These are phyloP conservation scores for Oasisia sp. DNA, from an alignment of 2,888 invertebrate genomes.

Conservation along the genomic window DNA sequence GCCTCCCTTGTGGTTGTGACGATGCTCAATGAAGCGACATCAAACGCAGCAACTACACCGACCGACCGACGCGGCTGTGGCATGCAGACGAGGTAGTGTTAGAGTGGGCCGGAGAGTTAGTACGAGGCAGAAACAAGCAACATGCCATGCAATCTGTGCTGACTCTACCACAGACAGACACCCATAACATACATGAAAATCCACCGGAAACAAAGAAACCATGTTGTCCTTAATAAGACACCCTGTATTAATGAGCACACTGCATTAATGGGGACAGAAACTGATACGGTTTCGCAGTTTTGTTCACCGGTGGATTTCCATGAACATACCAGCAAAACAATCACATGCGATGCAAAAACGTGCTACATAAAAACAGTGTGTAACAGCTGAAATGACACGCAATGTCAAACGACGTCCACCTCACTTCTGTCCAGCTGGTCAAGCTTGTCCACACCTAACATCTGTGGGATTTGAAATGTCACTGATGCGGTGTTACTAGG, in stretches of 20 bases:
- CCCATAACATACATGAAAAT: background rate
- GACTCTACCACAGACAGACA: background rate
- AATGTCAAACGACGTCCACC: background rate
- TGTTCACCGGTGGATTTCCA: background rate
- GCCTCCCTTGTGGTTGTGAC: background rate
- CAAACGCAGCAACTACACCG: background rate
- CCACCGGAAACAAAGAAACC: background rate
- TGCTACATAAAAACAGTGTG: background rate
- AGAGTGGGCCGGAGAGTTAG: background rate
- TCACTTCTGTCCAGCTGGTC: background rate
- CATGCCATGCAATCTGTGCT: slow-evolving; percentile 12
- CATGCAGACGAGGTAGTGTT: background rate
- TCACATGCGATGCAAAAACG: background rate
- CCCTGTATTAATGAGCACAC: background rate
- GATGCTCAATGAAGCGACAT: slow-evolving; percentile 10
- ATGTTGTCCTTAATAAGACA: background rate
- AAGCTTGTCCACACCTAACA: background rate
- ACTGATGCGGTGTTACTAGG: background rate
- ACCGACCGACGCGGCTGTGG: background rate
- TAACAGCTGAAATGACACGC: background rate
- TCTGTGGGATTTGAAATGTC: background rate
- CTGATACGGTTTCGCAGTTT: background rate
- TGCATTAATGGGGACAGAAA: background rate
- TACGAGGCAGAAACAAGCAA: background rate
- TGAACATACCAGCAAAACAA: slow-evolving; percentile 10